Conservation (phyloP, 2,797 vertebrate species). For the Nyctibius grandis region DNA sequence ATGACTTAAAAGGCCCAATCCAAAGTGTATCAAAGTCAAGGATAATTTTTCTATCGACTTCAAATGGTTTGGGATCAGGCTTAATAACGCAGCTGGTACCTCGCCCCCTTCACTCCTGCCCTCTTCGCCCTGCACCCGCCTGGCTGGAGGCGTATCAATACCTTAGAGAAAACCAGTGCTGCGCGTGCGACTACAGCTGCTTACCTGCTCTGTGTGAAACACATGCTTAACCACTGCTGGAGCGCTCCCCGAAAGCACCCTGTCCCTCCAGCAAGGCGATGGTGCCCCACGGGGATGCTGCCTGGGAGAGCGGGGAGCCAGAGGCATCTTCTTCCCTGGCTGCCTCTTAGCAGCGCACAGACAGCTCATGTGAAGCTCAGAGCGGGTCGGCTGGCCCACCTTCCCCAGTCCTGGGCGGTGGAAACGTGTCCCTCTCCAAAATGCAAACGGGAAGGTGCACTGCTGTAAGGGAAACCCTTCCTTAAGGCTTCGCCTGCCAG, state of each 20-base stretch:
- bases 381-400: not conserved
- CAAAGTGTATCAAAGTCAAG: not conserved
- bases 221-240: fast-evolving
- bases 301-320: not conserved
- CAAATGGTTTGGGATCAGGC: constrained; percentile 6
- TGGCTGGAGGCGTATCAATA: not conserved
- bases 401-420: fast-evolving
- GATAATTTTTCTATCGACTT: constrained; percentile 40
- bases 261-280: fast-evolving
- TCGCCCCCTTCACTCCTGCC: not conserved
- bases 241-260: fast-evolving
- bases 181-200: not conserved
- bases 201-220: fast-evolving
- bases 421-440: not conserved
- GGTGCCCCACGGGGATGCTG: fast-evolving
- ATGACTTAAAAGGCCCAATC: constrained; percentile 16
- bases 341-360: fast-evolving
- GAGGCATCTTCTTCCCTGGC: not conserved
- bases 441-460: not conserved
- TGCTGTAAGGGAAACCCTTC: not conserved
- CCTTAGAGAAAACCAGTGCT: not conserved
- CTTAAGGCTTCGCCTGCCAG: not conserved
- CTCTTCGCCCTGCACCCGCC: not conserved
- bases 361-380: fast-evolving
- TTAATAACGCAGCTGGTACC: not conserved